Percentiles rank a stretch among this genome's conserved stretches.
These are phyloP conservation scores for Scrobipalpa atriplicella DNA, from an alignment of 2,888 invertebrate genomes.

Conservation along the genomic window DNA sequence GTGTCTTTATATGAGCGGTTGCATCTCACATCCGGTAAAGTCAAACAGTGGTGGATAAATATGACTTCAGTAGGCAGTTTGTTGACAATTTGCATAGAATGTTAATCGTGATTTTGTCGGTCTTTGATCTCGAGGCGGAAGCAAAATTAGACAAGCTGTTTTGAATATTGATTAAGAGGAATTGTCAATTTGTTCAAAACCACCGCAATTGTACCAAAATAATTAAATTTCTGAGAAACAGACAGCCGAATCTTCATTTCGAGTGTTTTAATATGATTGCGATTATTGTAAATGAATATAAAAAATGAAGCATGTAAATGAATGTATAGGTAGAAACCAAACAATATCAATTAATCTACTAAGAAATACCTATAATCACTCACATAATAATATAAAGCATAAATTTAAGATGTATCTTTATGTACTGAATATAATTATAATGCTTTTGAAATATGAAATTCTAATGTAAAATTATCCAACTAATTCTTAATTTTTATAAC, in stretches of 20 bases:
- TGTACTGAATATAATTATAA: no score
- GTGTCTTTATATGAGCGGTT: slow-evolving; percentile 48
- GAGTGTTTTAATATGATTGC: no score
- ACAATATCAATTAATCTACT: no score
- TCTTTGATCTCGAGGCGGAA: slow-evolving; percentile 23
- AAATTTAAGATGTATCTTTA: no score
- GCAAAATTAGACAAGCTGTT: slow-evolving; percentile 25
- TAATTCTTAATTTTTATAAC: neutral
- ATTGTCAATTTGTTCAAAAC: neutral
- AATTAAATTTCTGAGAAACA: neutral
- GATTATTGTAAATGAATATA: no score
- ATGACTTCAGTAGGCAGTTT: slow-evolving; percentile 17
- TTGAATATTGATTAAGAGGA: neutral
- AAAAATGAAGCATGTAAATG: no score
- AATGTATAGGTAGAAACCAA: no score
- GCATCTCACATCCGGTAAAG: slow-evolving; percentile 41
- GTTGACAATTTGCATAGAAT: slow-evolving; percentile 11
- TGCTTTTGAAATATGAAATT: neutral
- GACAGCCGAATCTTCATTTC: no score
- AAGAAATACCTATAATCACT: no score
- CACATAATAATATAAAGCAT: no score
- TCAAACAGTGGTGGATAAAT: slow-evolving; percentile 37
- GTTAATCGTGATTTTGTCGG: slow-evolving; percentile 33
- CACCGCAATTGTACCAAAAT: neutral
- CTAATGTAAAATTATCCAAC: neutral